Percentiles rank a stretch among this genome's conserved stretches.
These are phyloP conservation scores for Catharus minimus DNA, from an alignment of 2,113 vertebrate genomes.

Conservation along the genomic window DNA sequence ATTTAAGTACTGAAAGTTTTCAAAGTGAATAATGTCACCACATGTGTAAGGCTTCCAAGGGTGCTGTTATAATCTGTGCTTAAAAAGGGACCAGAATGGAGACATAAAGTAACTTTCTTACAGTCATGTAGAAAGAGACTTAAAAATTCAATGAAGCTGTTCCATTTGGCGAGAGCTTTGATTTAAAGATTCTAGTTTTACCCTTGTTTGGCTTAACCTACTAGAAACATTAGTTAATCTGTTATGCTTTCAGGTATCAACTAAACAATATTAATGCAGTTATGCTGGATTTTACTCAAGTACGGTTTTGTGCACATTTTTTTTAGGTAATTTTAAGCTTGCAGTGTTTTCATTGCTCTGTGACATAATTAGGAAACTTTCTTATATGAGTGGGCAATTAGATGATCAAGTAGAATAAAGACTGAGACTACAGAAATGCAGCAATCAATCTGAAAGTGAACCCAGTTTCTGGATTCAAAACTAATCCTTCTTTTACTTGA, in stretches of 20 bases:
- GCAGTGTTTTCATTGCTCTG: neutral
- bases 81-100: neutral
- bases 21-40: neutral
- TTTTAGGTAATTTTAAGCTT: neutral
- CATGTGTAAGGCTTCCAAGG: neutral
- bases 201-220: neutral
- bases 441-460: neutral
- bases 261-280: neutral
- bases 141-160: neutral
- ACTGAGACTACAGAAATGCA: neutral
- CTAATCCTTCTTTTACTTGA: neutral
- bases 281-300: neutral
- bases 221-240: neutral
- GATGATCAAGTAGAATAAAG: neutral
- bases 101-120: neutral
- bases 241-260: neutral
- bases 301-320: neutral
- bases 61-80: neutral
- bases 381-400: neutral
- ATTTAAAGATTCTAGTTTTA: neutral
- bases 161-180: neutral
- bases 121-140: neutral
- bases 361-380: neutral
- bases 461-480: neutral
- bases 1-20: slow-evolving; percentile 10